phyloP scores from a whole-genome alignment of 2,888 invertebrate genomes.

The Subacronicta megacephala region DNA sequence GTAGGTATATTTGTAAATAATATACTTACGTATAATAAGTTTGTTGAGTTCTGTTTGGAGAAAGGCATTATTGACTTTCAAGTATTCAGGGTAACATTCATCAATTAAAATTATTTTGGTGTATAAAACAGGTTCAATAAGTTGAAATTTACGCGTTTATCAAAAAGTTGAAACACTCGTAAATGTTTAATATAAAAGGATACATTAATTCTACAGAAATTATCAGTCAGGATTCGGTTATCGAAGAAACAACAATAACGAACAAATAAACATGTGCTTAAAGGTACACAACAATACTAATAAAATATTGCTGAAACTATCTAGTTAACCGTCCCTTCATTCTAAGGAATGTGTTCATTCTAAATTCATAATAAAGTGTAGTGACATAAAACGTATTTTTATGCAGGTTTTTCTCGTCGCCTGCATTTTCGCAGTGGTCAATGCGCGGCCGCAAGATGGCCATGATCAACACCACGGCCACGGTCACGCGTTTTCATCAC shows the following conservation, averaged over 20 bases:
- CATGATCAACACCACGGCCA: constrained; percentile 55
- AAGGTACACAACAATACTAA: not conserved
- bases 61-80: not conserved
- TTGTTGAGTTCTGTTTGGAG: too few species aligned
- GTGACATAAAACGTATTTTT: not conserved
- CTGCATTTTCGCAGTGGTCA: constrained; percentile 20
- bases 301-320: not conserved
- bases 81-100: not conserved
- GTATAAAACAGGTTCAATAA: constrained; percentile 2
- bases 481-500: constrained; percentile 55
- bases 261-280: not conserved
- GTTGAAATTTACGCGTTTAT: constrained; percentile 1
- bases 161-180: constrained; percentile 1
- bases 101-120: constrained; percentile 4
- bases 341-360: not conserved
- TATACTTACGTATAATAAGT: too few species aligned
- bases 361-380: not conserved
- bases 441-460: constrained; percentile 38
- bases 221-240: not conserved
- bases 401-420: constrained; percentile 10
- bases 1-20: too few species aligned
- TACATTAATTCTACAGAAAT: not conserved
- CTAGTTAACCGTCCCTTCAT: not conserved
- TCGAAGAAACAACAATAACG: not conserved
- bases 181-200: constrained; percentile 18